phyloP scores from a whole-genome alignment of 2,113 vertebrate genomes.

The Andinoacara biseriatus region DNA sequence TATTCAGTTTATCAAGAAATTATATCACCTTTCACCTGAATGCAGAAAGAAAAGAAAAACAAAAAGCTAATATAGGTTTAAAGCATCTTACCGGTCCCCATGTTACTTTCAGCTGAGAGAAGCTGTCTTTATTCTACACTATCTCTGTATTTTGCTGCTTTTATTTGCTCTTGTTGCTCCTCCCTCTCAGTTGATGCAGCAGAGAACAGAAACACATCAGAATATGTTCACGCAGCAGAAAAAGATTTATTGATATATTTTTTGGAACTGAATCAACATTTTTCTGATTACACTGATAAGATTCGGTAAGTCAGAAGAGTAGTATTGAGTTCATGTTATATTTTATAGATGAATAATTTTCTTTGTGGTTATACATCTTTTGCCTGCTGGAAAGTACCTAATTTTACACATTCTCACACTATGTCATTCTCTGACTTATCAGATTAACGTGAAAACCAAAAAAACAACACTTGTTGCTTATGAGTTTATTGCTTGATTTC shows the following conservation, averaged over 20 bases:
- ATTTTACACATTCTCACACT: neutral
- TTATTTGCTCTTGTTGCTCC: neutral
- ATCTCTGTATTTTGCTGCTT: neutral
- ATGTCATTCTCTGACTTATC: too few relatives aligned
- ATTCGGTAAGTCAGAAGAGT: too few relatives aligned
- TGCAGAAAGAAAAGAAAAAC: neutral
- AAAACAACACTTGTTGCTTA: neutral
- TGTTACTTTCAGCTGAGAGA: neutral
- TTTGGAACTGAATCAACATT: too few relatives aligned
- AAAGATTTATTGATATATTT: too few relatives aligned
- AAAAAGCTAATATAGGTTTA: neutral
- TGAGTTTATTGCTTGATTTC: conserved; percentile 5
- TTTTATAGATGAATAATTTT: too few relatives aligned
- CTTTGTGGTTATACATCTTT: too few relatives aligned
- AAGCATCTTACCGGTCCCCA: conserved; percentile 39
- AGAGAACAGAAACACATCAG: too few relatives aligned
- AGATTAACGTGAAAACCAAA: neutral
- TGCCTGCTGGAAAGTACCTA: neutral
- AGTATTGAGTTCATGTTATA: too few relatives aligned
- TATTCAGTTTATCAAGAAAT: accelerated
- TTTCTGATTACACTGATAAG: too few relatives aligned
- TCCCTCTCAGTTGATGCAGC: neutral
- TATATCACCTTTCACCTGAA: neutral
- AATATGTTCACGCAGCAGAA: too few relatives aligned
- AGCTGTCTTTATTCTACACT: neutral